These are phyloP conservation scores for Lymantria monacha DNA, from an alignment of 2,888 invertebrate genomes.

Conservation along the genomic window DNA sequence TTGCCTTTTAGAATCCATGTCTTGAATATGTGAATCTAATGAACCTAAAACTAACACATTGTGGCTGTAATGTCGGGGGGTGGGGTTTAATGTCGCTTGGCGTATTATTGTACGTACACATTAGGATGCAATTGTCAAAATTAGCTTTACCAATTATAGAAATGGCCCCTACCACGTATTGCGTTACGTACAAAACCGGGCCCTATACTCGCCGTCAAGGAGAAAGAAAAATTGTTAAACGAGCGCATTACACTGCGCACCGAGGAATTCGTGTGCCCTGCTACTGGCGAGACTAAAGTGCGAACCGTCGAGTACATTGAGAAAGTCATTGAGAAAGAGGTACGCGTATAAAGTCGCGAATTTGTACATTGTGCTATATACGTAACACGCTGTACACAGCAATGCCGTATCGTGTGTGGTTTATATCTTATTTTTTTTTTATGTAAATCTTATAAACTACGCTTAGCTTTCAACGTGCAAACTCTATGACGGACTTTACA, in stretches of 20 bases:
- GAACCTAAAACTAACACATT: slow-evolving; percentile 44
- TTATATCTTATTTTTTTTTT: slow-evolving; percentile 42
- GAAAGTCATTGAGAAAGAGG: slow-evolving; percentile 98
- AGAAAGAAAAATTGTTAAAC: slow-evolving; percentile 94
- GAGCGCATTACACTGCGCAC: slow-evolving; percentile 94
- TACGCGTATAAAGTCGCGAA: slow-evolving; percentile 76
- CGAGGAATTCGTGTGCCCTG: slow-evolving; percentile 93
- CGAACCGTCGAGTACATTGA: slow-evolving; percentile 96
- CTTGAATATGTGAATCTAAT: slow-evolving; percentile 11
- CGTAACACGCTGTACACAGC: slow-evolving; percentile 74
- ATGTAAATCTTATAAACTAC: slow-evolving; percentile 58
- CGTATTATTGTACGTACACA: slow-evolving; percentile 51
- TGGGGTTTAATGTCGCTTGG: slow-evolving; percentile 63
- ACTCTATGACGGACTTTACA: slow-evolving; percentile 31
- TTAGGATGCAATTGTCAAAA: slow-evolving; percentile 71
- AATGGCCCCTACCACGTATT: slow-evolving; percentile 90
- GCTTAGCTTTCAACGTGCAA: slow-evolving; percentile 75
- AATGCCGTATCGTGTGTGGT: slow-evolving; percentile 73
- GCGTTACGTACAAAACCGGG: slow-evolving; percentile 94
- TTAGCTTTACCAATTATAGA: slow-evolving; percentile 81
- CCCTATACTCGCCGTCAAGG: slow-evolving; percentile 90
- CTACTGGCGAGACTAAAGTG: slow-evolving; percentile 92
- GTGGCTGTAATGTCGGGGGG: slow-evolving; percentile 46
- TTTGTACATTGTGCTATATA: slow-evolving; percentile 65
- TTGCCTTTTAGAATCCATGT: slow-evolving; percentile 14